Evolutionary conservation across 2,797 vertebrate genomes (phyloP).

Genomic region (Trachops cirrhosus): DNA sequence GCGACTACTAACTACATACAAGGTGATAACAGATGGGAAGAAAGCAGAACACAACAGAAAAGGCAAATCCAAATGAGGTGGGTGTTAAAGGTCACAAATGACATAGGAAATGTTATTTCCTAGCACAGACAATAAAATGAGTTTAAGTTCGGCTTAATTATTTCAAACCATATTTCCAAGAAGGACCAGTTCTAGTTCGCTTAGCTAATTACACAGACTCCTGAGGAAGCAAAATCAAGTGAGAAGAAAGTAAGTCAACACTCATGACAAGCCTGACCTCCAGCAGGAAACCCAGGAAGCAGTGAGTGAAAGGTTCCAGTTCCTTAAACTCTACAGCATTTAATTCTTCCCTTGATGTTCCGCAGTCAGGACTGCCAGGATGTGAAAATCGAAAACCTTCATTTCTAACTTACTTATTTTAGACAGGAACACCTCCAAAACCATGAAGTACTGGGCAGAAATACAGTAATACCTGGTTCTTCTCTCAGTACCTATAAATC

Average conservation of each 20-base stretch:
- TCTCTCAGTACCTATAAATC: background rate
- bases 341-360: background rate
- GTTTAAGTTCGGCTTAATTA: slow-evolving; percentile 25
- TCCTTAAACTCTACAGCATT: background rate
- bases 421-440: background rate
- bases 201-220: background rate
- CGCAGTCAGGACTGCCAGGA: background rate
- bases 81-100: background rate
- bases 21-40: background rate
- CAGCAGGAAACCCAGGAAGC: background rate
- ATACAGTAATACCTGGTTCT: background rate
- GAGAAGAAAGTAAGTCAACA: background rate
- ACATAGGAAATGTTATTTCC: background rate
- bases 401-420: background rate
- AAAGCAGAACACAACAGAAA: background rate
- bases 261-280: background rate
- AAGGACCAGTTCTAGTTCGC: slow-evolving; percentile 14
- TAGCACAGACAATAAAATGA: background rate
- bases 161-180: background rate
- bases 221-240: slow-evolving; percentile 16
- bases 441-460: background rate
- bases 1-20: background rate
- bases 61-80: background rate
- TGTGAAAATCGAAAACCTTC: background rate
- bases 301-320: background rate